Percentiles rank a stretch among this genome's conserved stretches.
phyloP scores from a whole-genome alignment of 2,113 vertebrate genomes.

The Leiothrix lutea region DNA sequence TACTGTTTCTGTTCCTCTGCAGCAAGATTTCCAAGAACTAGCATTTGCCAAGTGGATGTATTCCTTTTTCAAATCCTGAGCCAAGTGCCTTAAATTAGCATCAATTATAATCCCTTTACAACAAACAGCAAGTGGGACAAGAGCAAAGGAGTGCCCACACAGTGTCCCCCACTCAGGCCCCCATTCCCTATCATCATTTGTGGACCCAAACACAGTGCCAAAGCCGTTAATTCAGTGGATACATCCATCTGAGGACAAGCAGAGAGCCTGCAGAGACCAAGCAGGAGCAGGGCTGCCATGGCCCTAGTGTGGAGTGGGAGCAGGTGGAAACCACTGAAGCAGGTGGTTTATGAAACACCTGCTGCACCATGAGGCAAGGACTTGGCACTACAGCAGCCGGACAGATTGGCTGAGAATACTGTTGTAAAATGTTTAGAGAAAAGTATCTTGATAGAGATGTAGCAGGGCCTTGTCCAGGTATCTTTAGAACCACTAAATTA shows the following conservation, averaged over 20 bases:
- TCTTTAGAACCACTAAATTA: background rate
- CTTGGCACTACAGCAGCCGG: background rate
- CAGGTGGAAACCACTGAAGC: background rate
- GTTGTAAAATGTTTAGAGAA: background rate
- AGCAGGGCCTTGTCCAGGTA: background rate
- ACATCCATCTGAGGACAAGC: background rate
- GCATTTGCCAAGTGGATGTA: background rate
- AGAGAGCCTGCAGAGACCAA: background rate
- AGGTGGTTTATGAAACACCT: background rate
- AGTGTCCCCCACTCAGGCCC: background rate
- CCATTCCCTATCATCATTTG: background rate
- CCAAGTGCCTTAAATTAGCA: background rate
- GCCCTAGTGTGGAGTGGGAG: fast-evolving
- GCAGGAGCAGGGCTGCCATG: fast-evolving
- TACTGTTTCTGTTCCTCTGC: background rate
- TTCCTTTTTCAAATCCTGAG: background rate
- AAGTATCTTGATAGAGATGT: background rate
- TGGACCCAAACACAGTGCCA: background rate
- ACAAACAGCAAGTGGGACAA: background rate
- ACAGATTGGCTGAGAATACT: background rate
- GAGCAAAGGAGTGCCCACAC: fast-evolving
- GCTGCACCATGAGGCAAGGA: background rate
- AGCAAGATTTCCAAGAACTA: background rate
- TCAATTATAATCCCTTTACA: background rate
- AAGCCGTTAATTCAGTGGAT: background rate